A percentile compares a stretch with the other conserved stretches of the same genome.
Conservation (phyloP, 2,113 vertebrate species). For the Brachypteracias leptosomus region DNA sequence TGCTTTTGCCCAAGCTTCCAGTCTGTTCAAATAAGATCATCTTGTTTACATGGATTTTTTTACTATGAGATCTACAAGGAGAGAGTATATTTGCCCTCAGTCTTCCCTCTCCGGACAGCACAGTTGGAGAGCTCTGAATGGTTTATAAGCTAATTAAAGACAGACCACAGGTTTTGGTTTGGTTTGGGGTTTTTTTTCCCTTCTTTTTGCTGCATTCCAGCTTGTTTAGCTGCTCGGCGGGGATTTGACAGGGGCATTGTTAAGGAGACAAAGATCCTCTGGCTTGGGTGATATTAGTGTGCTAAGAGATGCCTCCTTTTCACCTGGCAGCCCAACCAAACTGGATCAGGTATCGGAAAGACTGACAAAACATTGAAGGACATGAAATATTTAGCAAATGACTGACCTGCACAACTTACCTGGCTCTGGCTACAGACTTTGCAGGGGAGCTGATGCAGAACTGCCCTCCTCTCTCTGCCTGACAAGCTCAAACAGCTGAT, state of each 20-base stretch:
- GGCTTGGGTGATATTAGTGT: neutral
- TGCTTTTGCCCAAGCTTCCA: neutral
- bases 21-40: neutral
- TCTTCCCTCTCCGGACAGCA: neutral
- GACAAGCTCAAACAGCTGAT: constrained; percentile 49
- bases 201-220: neutral
- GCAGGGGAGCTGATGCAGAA: constrained; percentile 37
- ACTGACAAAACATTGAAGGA: neutral
- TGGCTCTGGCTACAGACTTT: neutral
- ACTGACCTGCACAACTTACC: neutral
- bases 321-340: neutral
- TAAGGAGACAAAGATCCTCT: neutral
- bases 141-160: neutral
- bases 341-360: neutral
- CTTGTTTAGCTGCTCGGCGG: neutral
- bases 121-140: neutral
- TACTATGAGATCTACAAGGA: neutral
- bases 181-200: accelerated
- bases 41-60: neutral
- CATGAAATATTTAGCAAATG: neutral
- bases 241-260: neutral
- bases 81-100: neutral
- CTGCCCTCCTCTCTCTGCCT: constrained; percentile 11
- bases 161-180: neutral
- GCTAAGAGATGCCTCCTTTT: constrained; percentile 9